phyloP scores from a whole-genome alignment of 2,797 vertebrate genomes.

The Clarias fuscus region DNA sequence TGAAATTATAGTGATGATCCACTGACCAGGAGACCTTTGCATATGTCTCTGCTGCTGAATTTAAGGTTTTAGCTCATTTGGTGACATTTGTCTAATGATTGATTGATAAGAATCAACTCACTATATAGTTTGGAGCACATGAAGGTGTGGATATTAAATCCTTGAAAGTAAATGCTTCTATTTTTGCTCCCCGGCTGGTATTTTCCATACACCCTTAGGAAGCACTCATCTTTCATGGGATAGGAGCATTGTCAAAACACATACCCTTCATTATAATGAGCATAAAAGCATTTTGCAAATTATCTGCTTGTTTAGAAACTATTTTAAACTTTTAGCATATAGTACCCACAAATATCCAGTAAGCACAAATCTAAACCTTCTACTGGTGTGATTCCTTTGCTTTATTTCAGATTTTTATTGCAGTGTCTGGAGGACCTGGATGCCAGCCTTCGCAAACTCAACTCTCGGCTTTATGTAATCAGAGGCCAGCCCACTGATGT shows the following conservation, averaged over 20 bases:
- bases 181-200: neutral
- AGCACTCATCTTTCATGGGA: neutral
- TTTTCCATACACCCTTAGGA: neutral
- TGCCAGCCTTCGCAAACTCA: slow-evolving; percentile 89
- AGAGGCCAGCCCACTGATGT: slow-evolving; percentile 95
- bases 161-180: neutral
- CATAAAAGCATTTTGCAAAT: neutral
- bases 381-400: neutral
- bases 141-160: neutral
- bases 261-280: neutral
- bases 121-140: neutral
- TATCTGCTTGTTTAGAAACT: neutral
- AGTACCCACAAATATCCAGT: neutral
- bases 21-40: neutral
- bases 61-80: neutral
- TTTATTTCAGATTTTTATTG: slow-evolving; percentile 83
- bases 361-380: neutral
- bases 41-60: neutral
- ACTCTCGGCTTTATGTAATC: slow-evolving; percentile 93
- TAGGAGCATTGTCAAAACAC: neutral
- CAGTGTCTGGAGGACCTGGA: slow-evolving; percentile 94
- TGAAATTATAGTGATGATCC: neutral
- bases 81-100: neutral
- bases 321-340: neutral
- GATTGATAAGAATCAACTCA: neutral